phyloP scores from a whole-genome alignment of 2,797 vertebrate genomes.

The Lacerta bilineata region DNA sequence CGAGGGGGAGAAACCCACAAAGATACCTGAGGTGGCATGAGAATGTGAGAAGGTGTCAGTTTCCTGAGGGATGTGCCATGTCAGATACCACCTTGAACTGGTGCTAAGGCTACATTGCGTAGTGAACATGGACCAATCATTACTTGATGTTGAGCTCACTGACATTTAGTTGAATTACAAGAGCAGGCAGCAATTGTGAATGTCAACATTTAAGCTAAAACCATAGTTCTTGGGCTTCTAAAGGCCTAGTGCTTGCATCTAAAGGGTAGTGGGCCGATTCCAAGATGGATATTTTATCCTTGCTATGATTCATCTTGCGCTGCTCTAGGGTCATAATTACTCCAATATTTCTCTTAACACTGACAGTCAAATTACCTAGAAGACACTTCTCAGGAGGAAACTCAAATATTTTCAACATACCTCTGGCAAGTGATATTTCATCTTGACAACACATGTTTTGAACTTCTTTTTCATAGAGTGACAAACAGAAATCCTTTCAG shows the following conservation, averaged over 20 bases:
- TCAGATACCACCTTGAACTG: neutral
- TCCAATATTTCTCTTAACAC: constrained; percentile 16
- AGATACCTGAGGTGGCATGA: too few relatives aligned
- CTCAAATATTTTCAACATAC: constrained; percentile 19
- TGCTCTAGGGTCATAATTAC: constrained; percentile 12
- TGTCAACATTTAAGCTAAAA: constrained; percentile 24
- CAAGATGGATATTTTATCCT: constrained; percentile 4
- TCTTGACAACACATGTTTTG: neutral
- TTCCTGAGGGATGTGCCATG: too few relatives aligned
- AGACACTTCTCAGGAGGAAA: neutral
- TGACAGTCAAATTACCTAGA: constrained; percentile 31
- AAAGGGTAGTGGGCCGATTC: neutral
- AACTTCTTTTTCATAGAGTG: neutral
- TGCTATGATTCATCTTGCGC: accelerated
- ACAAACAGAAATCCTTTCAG: constrained; percentile 37
- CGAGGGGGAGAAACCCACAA: too few relatives aligned
- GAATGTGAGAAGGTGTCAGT: too few relatives aligned
- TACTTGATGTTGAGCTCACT: neutral
- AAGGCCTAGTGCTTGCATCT: neutral
- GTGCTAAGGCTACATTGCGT: neutral
- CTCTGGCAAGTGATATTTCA: constrained; percentile 32
- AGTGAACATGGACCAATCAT: neutral
- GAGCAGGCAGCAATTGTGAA: neutral
- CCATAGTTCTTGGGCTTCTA: neutral
- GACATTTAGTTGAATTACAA: neutral